Conservation (phyloP, 2,888 invertebrate genomes). For the Metallyticus violacea region DNA sequence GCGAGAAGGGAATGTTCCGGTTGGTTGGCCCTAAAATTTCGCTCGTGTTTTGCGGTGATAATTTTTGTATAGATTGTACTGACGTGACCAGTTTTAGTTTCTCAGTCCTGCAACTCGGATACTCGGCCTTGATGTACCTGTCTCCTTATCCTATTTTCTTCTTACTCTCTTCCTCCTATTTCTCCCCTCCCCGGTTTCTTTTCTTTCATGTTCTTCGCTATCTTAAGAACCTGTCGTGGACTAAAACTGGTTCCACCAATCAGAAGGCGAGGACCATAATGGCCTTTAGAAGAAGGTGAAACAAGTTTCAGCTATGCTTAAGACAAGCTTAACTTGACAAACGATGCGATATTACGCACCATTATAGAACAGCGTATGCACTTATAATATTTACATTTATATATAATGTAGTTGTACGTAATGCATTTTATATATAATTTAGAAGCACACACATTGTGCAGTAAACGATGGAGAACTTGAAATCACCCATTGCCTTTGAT, state of each 20-base stretch:
- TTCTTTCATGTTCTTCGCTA: constrained; percentile 9
- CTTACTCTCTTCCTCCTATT: background rate
- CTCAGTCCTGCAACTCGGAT: constrained; percentile 6
- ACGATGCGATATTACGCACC: constrained; percentile 3
- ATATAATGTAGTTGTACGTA: too few relatives aligned
- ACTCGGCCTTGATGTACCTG: constrained; percentile 3
- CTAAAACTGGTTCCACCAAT: constrained; percentile 5
- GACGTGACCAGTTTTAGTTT: constrained; percentile 23
- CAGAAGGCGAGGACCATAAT: constrained; percentile 14
- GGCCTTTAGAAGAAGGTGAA: constrained; percentile 8
- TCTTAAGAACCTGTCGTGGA: constrained; percentile 15
- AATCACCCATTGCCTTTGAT: too few relatives aligned
- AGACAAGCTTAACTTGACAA: constrained; percentile 14
- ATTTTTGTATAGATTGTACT: constrained; percentile 23
- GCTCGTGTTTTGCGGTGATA: background rate
- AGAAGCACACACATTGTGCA: too few relatives aligned
- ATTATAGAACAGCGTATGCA: constrained; percentile 7
- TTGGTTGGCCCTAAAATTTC: background rate
- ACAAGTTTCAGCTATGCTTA: constrained; percentile 16
- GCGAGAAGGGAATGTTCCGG: background rate
- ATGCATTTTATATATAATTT: too few relatives aligned
- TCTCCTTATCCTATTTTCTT: background rate
- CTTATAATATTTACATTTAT: constrained; percentile 5
- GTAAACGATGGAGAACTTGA: too few relatives aligned
- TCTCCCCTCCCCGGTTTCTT: background rate